A percentile compares a stretch with the other conserved stretches of the same genome.
Evolutionary conservation across 2,113 vertebrate genomes (phyloP).

Genomic region (Trogon melanurus): DNA sequence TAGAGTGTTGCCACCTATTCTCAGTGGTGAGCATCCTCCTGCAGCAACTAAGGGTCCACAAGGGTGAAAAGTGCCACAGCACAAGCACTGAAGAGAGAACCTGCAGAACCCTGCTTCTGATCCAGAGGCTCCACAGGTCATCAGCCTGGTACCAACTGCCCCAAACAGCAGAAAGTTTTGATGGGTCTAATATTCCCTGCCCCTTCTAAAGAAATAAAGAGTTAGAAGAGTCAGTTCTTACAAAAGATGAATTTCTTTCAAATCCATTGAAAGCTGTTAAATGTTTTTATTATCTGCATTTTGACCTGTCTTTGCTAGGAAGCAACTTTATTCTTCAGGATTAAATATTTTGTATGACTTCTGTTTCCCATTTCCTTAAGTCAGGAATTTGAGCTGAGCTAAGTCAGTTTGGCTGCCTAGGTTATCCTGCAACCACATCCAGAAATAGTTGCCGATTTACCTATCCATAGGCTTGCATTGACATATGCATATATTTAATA

Average conservation of each 20-base stretch:
- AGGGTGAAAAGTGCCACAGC: rapidly evolving
- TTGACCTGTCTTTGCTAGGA: neutral
- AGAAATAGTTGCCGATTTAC: neutral
- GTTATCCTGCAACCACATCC: neutral
- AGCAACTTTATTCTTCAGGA: neutral
- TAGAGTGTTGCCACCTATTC: neutral
- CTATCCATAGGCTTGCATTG: neutral
- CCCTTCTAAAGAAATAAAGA: neutral
- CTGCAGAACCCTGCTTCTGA: neutral
- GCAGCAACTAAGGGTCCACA: neutral
- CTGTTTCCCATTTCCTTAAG: neutral
- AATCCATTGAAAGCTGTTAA: neutral
- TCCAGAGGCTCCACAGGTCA: rapidly evolving
- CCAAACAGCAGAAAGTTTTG: neutral
- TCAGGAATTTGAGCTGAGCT: neutral
- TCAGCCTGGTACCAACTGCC: neutral
- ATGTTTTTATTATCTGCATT: neutral
- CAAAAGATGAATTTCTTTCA: neutral
- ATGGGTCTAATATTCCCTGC: neutral
- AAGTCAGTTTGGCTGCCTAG: neutral
- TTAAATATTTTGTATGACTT: neutral
- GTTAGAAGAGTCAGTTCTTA: neutral
- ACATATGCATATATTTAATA: neutral
- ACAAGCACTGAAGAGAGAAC: neutral
- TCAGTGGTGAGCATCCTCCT: neutral